Percentiles rank a stretch among this genome's conserved stretches.
Conservation (phyloP, 2,113 vertebrate species). For the Eupsittula cactorum region DNA sequence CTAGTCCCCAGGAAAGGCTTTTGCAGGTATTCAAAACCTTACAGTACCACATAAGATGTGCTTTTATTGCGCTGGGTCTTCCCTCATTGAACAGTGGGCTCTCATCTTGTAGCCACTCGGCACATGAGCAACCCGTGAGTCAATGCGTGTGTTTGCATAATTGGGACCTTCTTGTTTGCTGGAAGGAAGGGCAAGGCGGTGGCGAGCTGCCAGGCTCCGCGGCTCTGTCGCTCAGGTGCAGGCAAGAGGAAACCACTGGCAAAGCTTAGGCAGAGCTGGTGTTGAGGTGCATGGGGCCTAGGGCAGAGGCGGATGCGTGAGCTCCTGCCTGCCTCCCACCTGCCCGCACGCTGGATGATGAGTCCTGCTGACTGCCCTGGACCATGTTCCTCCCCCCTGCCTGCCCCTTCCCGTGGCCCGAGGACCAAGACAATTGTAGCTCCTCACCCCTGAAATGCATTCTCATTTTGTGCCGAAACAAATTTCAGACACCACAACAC, state of each 20-base stretch:
- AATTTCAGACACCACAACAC: not conserved
- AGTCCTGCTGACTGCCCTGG: not conserved
- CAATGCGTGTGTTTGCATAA: not conserved
- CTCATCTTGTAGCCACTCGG: not conserved
- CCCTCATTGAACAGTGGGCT: not conserved
- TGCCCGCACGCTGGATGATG: not conserved
- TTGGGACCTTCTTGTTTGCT: constrained; percentile 8
- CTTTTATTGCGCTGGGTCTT: not conserved
- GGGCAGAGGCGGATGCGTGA: not conserved
- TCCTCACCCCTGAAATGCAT: not conserved
- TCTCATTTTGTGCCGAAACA: not conserved
- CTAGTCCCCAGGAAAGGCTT: not conserved
- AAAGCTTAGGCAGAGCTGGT: not conserved
- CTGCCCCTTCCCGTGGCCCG: not conserved
- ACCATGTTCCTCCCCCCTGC: not conserved
- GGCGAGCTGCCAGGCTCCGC: not conserved
- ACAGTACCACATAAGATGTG: not conserved
- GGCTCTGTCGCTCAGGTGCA: not conserved
- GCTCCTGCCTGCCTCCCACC: not conserved
- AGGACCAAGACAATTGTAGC: not conserved
- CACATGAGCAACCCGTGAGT: not conserved
- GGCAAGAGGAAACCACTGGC: not conserved
- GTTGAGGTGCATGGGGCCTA: not conserved
- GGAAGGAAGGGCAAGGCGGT: not conserved
- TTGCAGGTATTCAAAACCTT: not conserved